Percentiles rank a stretch among this genome's conserved stretches.
phyloP scores from a whole-genome alignment of 2,888 invertebrate genomes.

The Lochmaea crataegi region DNA sequence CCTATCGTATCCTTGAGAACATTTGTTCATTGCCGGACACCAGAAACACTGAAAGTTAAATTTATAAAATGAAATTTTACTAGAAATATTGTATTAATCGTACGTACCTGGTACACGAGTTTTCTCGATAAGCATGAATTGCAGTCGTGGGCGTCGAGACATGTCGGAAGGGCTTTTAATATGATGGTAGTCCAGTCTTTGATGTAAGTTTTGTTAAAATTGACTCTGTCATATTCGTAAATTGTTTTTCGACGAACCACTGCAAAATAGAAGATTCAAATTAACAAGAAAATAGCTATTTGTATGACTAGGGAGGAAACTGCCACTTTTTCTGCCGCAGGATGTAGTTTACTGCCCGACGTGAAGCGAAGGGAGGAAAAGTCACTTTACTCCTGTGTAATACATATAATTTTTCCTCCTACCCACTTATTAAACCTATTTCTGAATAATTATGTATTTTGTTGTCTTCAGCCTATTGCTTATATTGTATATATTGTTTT shows the following conservation, averaged over 20 bases:
- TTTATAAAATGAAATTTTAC: neutral
- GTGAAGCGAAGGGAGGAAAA: too few species aligned
- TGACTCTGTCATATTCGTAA: slow-evolving; percentile 94
- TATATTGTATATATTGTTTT: too few species aligned
- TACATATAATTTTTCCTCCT: too few species aligned
- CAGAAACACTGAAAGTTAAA: slow-evolving; percentile 79
- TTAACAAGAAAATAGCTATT: too few species aligned
- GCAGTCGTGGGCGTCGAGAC: slow-evolving; percentile 82
- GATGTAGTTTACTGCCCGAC: too few species aligned
- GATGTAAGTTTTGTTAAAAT: slow-evolving; percentile 82
- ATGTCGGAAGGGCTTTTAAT: slow-evolving; percentile 86
- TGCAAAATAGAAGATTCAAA: slow-evolving; percentile 62
- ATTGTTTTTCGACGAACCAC: slow-evolving; percentile 93
- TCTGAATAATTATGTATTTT: too few species aligned
- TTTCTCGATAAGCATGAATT: slow-evolving; percentile 76
- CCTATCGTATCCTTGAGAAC: slow-evolving; percentile 91
- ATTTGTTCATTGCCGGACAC: slow-evolving; percentile 84
- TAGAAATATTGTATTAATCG: neutral
- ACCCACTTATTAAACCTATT: too few species aligned
- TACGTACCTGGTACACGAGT: slow-evolving; percentile 57
- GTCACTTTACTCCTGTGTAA: too few species aligned
- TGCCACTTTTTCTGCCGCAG: too few species aligned
- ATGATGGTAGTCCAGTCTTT: slow-evolving; percentile 83
- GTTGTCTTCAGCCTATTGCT: too few species aligned
- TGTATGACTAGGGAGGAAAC: too few species aligned